A percentile compares a stretch with the other conserved stretches of the same genome.
Evolutionary conservation across 2,888 invertebrate species (phyloP).

Genomic region (Tetragnatha montana): DNA sequence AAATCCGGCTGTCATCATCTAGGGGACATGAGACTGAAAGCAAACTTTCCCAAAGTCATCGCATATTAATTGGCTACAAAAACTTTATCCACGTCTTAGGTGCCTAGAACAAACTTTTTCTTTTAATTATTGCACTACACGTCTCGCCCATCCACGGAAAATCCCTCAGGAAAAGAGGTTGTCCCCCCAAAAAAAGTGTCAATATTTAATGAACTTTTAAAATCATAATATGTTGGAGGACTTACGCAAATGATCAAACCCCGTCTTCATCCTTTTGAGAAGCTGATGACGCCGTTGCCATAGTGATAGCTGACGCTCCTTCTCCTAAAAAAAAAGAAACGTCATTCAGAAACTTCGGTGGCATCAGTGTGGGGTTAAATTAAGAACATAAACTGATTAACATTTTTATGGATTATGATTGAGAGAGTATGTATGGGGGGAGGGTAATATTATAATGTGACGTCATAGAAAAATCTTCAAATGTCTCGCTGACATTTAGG

Average conservation of each 20-base stretch:
- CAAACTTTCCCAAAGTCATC: too few relatives aligned
- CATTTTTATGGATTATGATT: background rate
- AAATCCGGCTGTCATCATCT: too few relatives aligned
- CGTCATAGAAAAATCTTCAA: background rate
- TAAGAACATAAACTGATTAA: background rate
- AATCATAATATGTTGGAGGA: constrained; percentile 60
- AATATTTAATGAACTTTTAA: background rate
- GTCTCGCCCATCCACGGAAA: too few relatives aligned
- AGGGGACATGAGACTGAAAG: too few relatives aligned
- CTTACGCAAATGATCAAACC: constrained; percentile 89
- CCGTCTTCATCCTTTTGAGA: constrained; percentile 87
- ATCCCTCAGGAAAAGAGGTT: too few relatives aligned
- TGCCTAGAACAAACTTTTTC: too few relatives aligned
- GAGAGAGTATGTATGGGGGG: background rate
- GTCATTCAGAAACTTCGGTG: background rate
- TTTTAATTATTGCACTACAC: too few relatives aligned
- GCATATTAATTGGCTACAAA: too few relatives aligned
- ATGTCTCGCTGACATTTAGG: background rate
- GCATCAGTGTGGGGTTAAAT: background rate
- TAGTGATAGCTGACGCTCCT: constrained; percentile 80
- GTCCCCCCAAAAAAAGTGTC: background rate
- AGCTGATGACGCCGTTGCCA: constrained; percentile 91
- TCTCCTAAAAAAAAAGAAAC: constrained; percentile 75
- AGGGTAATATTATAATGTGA: background rate
- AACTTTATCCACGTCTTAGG: too few relatives aligned